Conservation (phyloP, 1,140 invertebrate genomes). For the Apocrypta bakeri region DNA sequence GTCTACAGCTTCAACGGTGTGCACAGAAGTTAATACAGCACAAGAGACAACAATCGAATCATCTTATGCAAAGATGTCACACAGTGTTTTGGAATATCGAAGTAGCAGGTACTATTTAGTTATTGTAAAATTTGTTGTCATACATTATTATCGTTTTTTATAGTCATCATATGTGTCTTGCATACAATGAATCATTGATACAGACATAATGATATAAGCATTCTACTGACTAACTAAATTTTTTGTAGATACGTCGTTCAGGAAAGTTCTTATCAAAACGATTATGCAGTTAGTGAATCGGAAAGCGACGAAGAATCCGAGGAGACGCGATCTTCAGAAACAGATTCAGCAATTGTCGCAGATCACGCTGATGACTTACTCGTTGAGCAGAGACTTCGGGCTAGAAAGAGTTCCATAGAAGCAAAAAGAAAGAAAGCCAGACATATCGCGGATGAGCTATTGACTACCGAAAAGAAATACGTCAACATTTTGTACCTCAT, state of each 20-base stretch:
- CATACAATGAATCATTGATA: neutral
- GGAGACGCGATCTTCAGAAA: constrained; percentile 65
- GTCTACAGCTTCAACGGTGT: constrained; percentile 64
- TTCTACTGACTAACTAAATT: constrained; percentile 27
- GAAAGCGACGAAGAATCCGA: constrained; percentile 73
- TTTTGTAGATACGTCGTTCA: constrained; percentile 63
- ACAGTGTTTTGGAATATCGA: constrained; percentile 70
- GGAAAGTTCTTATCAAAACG: constrained; percentile 62
- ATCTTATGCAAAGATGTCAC: constrained; percentile 67
- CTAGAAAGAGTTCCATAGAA: constrained; percentile 55
- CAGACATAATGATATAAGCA: neutral
- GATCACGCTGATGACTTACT: constrained; percentile 58
- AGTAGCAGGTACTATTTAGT: constrained; percentile 65
- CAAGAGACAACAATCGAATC: constrained; percentile 64
- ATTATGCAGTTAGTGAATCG: constrained; percentile 70
- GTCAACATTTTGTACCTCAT: constrained; percentile 82
- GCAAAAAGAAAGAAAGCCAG: constrained; percentile 71
- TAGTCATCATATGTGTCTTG: neutral
- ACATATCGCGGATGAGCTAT: constrained; percentile 81
- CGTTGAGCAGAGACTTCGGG: constrained; percentile 53
- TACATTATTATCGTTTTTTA: constrained; percentile 29
- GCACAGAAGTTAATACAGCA: constrained; percentile 55
- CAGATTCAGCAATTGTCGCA: constrained; percentile 59
- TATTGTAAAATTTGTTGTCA: too few relatives aligned
- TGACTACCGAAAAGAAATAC: constrained; percentile 82